These are phyloP conservation scores for Brachypterus glaber DNA, from an alignment of 2,888 invertebrate genomes.

Conservation along the genomic window DNA sequence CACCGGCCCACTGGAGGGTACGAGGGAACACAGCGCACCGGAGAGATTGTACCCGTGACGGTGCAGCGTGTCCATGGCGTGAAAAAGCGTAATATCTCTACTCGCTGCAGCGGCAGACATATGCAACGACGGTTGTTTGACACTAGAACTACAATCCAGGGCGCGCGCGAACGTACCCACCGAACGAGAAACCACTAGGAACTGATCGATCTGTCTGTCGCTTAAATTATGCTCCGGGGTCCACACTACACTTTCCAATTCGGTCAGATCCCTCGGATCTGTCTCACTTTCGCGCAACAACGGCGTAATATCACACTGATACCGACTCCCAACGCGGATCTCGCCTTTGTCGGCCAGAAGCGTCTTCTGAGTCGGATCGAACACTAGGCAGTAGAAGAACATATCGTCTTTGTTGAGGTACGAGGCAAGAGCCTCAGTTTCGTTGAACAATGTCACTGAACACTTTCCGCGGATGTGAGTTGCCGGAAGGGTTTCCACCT, in stretches of 20 bases:
- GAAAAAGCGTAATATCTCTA: conserved; percentile 95
- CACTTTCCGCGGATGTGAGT: conserved; percentile 99
- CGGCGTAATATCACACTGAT: conserved; percentile 89
- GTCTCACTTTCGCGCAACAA: conserved; percentile 51
- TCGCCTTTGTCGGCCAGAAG: conserved; percentile 97
- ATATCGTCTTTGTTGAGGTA: conserved; percentile 96
- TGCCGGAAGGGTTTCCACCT: conserved; percentile 96
- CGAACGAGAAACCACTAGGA: conserved; percentile 86
- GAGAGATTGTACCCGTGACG: conserved; percentile 87
- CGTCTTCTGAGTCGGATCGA: conserved; percentile 98
- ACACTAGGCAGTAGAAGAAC: conserved; percentile 99
- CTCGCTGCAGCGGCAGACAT: conserved; percentile 99
- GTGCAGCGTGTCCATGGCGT: conserved; percentile 94
- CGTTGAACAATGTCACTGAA: conserved; percentile 96
- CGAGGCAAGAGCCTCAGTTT: conserved; percentile 92
- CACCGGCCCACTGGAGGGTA: conserved; percentile 91
- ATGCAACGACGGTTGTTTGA: conserved; percentile 96
- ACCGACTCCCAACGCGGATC: conserved; percentile 85
- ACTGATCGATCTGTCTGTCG: conserved; percentile 97
- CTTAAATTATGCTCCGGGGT: conserved; percentile 84
- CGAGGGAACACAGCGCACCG: conserved; percentile 81
- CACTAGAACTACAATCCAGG: conserved; percentile 95
- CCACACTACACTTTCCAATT: conserved; percentile 90
- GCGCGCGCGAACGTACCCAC: conserved; percentile 99
- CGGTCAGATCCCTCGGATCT: conserved; percentile 35